phyloP scores from a whole-genome alignment of 2,797 vertebrate genomes.

The Xiphophorus birchmanni region DNA sequence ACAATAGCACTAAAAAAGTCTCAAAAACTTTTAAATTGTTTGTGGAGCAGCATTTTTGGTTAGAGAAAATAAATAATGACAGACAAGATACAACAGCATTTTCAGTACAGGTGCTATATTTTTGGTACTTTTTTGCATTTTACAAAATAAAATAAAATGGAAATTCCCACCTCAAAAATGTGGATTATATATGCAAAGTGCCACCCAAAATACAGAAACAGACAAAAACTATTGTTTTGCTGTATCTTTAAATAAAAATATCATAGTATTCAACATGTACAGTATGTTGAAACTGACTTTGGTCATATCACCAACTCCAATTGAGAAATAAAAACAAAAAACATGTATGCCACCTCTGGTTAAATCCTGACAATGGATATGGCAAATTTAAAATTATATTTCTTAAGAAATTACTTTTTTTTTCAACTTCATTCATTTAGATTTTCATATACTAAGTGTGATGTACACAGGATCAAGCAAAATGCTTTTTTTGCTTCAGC shows the following conservation, averaged over 20 bases:
- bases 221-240: background rate
- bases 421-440: background rate
- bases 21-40: background rate
- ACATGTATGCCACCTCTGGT: background rate
- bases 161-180: background rate
- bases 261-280: background rate
- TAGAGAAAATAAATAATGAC: background rate
- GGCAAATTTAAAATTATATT: background rate
- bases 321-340: background rate
- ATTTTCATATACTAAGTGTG: background rate
- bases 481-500: background rate
- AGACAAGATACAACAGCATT: background rate
- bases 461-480: background rate
- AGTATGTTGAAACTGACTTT: background rate
- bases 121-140: too few relatives aligned
- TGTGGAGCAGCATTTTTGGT: background rate
- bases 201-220: background rate
- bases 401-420: background rate
- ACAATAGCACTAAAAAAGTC: background rate
- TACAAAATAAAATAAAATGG: background rate
- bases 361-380: background rate
- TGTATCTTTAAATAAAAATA: background rate
- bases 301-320: background rate
- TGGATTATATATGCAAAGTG: background rate
- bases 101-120: too few relatives aligned